Evolutionary conservation across 2,888 invertebrate genomes (phyloP), one percentile per base, ranked within the genome.

Genomic region (Hirtodrosophila cameraria): DNA sequence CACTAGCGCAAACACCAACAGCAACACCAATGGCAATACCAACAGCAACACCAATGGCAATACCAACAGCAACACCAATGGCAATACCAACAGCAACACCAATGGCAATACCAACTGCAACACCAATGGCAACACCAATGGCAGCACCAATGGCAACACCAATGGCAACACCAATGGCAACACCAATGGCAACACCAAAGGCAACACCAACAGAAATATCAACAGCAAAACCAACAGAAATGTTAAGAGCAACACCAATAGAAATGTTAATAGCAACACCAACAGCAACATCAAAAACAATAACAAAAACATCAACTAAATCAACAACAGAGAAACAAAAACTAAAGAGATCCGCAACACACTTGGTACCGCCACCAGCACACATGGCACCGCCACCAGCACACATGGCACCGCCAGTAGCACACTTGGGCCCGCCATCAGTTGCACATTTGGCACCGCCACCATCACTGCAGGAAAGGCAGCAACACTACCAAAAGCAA

Each of bases 301-400:
- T n/a, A n/a, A n/a, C n/a, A n/a, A n/a, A n/a, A n/a, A n/a, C n/a
- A n/a, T n/a, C n/a, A n/a, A n/a, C n/a, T n/a, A n/a, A n/a, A n/a
- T n/a, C n/a, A n/a, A n/a, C n/a, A n/a, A n/a, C n/a, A n/a, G n/a
- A n/a, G n/a, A n/a, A n/a, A n/a, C n/a, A n/a, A n/a, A n/a, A n/a
- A n/a, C n/a, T n/a, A n/a, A n/a, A n/a, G n/a, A n/a, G n/a, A n/a
- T n/a, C n/a, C n/a, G n/a, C n/a, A n/a, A n/a, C n/a, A n/a, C n/a
- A n/a, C n/a, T n/a, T n/a, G n/a, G 23, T 28, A 53, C 33, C 58
- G 54, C 53, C 42, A n/a, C 18, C 50, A 60, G 61, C 76, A 39
- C 75, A 76, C 27, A 58, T 80, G 67, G 75, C 75, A 68, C 71
- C 86, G 38, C 60, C 76, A 54, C 67, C 76, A 57, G 69, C 80